Base-by-base conservation (phyloP, 2,888 invertebrate species). In the Silvanus unidentatus region DNA sequence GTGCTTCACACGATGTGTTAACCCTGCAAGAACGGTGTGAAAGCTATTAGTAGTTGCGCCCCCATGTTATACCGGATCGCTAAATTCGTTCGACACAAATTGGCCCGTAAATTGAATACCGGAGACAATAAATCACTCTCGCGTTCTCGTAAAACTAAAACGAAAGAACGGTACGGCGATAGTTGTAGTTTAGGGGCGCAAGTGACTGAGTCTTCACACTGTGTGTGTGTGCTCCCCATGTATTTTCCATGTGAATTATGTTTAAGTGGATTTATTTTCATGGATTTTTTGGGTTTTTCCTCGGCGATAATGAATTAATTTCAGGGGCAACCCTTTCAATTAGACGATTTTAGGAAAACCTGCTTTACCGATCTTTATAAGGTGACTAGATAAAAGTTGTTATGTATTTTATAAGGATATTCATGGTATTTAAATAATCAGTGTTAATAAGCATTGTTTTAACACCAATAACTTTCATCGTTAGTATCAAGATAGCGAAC, bases 91-190 rank as follows among this genome's bases (percentile, higher is more conserved):
- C 64, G 69, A 69, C 70, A 65, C 68, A 69, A 70, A 70, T 70
- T 69, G 69, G 68, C 65, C 66, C 68, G 68, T 70, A 70, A 70
- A 70, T 70, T 69, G 67, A 69, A 68, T 66, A 65, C 65, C 66
- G 63, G 59, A 63, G 61, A 64, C 65, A 59, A 68, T 69, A 69
- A 69, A 70, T 70, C 70, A 66, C 64, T 22, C 22, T 22, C 22
- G 22, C 22, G 22, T 22, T 22, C 22, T 22, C n/a, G n/a, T n/a
- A n/a, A n/a, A n/a, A n/a, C n/a, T n/a, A n/a, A n/a, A n/a, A n/a
- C n/a, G n/a, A n/a, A n/a, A n/a, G n/a, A n/a, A n/a, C n/a, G n/a
- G n/a, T n/a, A n/a, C n/a, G n/a, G n/a, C n/a, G n/a, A n/a, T n/a
- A 44, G 53, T 58, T 63, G 52, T 55, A 58, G 63, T 63, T 65